These are phyloP conservation scores for Eurystomus glaucurus DNA, from an alignment of 2,797 vertebrate species.

Conservation along the genomic window DNA sequence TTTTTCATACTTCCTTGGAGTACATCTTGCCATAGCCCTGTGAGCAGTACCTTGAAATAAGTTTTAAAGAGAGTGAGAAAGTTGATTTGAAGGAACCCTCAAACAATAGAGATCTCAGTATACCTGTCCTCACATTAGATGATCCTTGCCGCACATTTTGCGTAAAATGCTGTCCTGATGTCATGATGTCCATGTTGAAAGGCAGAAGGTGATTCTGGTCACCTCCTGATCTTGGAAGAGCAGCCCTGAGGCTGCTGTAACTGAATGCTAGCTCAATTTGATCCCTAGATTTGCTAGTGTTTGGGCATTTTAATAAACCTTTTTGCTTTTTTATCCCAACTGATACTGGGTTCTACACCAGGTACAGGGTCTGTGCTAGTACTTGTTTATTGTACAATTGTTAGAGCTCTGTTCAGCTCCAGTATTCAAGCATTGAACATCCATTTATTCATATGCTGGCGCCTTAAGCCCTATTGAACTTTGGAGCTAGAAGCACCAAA, in stretches of 20 bases:
- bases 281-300: neutral
- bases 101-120: neutral
- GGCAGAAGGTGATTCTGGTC: neutral
- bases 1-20: neutral
- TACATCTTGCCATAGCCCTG: neutral
- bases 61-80: neutral
- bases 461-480: neutral
- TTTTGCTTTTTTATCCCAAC: neutral
- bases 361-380: neutral
- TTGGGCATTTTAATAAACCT: neutral
- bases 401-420: neutral
- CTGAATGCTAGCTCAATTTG: neutral
- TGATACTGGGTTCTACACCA: neutral
- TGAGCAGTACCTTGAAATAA: neutral
- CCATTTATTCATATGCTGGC: neutral
- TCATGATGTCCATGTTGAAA: neutral
- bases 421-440: neutral
- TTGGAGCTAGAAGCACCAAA: neutral
- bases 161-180: neutral
- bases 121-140: neutral
- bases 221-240: neutral
- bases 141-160: neutral
- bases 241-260: neutral
- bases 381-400: neutral
- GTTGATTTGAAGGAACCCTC: neutral